Base-by-base conservation (phyloP, 35 echinoderm and acorn worm genomes). In the Ophioderma brevispina region DNA sequence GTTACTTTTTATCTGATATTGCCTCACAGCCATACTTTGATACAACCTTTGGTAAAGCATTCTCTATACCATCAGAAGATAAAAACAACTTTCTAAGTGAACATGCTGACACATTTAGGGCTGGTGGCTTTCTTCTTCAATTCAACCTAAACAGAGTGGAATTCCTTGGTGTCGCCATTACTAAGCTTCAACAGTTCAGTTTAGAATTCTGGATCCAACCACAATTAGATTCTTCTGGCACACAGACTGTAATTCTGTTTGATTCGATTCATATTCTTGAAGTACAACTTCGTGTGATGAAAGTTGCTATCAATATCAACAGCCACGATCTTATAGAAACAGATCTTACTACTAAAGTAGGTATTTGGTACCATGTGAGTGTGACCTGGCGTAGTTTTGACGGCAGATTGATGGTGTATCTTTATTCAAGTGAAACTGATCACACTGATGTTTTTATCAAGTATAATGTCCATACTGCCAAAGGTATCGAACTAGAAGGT, bases 331-430 rank as follows among this genome's bases (percentile, higher is more conserved):
- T 36, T 36, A 49, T 93, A 0, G 31, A 21, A 86, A 93, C 91
- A 33, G 31, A 63, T 17, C 55, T 93, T 23, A 75, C 55, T 46
- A 35, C 84, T 14, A 28, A 32, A 40, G 79, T n/a, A 34, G 78
- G 32, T 23, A 35, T 42, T 0, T 93, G 91, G 91, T 76, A 63
- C 64, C 91, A 93, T 39, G 14, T 93, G 15, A 35, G 36, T 39
- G 38, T 93, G 14, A 88, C 85, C 32, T 93, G 91, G 91, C 55
- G 91, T 76, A 76, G 17, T 39, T 93, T 64, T 93, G 91, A 93
- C 84, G 91, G 91, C 11, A 87, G 91, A 82, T 33, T 93, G 85
- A 46, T 36, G 75, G 59, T 93, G 37, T 87, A 93, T 59, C 32
- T 82, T 35, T 88, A 82, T 40, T 31, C 82, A 39, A 35, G 78